phyloP scores from a whole-genome alignment of 2,888 invertebrate species.

The Oscheius sp. region DNA sequence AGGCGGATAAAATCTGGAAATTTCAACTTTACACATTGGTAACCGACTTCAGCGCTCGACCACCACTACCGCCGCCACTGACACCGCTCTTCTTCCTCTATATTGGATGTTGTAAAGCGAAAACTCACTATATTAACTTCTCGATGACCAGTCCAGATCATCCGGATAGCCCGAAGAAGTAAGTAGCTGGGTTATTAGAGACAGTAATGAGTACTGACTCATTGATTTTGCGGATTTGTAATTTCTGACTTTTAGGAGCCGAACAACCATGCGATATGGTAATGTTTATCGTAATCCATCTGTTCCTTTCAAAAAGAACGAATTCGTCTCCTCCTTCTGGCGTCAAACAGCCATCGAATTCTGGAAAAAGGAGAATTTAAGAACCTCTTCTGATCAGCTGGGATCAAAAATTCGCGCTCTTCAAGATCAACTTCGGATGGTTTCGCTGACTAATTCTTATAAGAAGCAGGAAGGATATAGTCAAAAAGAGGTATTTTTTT shows the following conservation, averaged over 20 bases:
- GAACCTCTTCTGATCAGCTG: constrained; percentile 19
- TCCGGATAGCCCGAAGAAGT: constrained; percentile 49
- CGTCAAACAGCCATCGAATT: constrained; percentile 47
- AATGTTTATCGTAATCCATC: constrained; percentile 65
- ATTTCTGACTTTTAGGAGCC: constrained; percentile 3
- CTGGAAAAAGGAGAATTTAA: constrained; percentile 40
- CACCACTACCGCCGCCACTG: constrained; percentile 70
- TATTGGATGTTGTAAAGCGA: constrained; percentile 52
- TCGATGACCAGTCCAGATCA: constrained; percentile 47
- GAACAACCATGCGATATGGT: constrained; percentile 36
- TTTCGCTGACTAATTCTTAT: constrained; percentile 18
- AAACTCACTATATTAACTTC: constrained; percentile 35
- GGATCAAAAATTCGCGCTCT: constrained; percentile 30
- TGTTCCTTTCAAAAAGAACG: constrained; percentile 52
- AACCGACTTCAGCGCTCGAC: constrained; percentile 68
- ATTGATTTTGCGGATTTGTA: background rate
- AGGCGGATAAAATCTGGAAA: constrained; percentile 70
- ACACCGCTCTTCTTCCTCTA: constrained; percentile 64
- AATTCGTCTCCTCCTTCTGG: constrained; percentile 45
- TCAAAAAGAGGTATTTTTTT: constrained; percentile 13
- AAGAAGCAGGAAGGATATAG: constrained; percentile 16
- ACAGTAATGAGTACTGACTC: no score
- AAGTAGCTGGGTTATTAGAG: no score
- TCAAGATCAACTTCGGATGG: constrained; percentile 22
- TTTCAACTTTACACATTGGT: constrained; percentile 70